Evolutionary conservation across 2,113 vertebrate genomes (phyloP), one percentile per base, ranked within the genome.

Genomic region (Triplophysa siluroides): DNA sequence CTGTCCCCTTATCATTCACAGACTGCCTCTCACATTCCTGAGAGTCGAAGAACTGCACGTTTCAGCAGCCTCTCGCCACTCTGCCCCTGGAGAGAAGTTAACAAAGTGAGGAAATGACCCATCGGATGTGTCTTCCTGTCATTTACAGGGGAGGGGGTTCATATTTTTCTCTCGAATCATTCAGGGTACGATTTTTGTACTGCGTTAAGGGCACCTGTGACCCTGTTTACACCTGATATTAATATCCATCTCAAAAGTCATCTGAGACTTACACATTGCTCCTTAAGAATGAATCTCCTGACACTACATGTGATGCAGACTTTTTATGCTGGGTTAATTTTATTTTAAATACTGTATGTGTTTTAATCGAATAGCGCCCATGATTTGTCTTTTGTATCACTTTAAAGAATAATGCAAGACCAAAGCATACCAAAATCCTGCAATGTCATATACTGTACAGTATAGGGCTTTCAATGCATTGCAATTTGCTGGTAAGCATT

Each of bases 81-180:
- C 38, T 24, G 24, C 2, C 29, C 1, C 38, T 52, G 67, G 33
- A 50, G 56, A 61, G 69, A 78, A 84, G 19, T 29, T 18, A 76
- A 76, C 41, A 78, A 78, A 60, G 73, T 47, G 56, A 81, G 69
- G 63, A 81, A 76, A 76, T 81, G 68, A 65, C 67, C 62, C 24
- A 62, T 62, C 21, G 70, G 54, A 81, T 68, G 14, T 76, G 61
- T 50, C 45, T 69, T 47, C 78, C 76, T 63, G 63, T 11, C 12
- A 41, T 29, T 29, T 62, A 19, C 21, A 19, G 8, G 26, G 58
- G 54, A 16, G n/a, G 1, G 4, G 29, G 45, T 26, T 69, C 8
- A 73, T 16, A 18, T 43, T 61, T 43, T 16, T 23, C 19, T 21
- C 29, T 33, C 8, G 10, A 54, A 54, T n/a, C 19, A 18, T 54